These are phyloP conservation scores for Varanus komodoensis DNA, from an alignment of 2,113 vertebrate species.

Conservation along the genomic window DNA sequence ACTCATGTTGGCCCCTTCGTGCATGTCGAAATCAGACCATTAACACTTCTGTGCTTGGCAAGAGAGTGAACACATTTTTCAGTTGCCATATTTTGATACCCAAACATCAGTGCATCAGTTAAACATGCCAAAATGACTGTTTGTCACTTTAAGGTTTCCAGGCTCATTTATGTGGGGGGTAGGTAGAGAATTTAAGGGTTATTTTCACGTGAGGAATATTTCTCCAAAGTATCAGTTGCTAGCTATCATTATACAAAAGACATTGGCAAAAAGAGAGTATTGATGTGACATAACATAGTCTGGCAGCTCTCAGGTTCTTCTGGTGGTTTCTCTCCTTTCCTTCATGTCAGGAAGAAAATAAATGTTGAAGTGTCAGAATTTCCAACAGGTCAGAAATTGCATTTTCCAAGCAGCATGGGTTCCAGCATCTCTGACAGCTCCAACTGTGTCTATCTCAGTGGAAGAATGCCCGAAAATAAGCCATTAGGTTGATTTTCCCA, in stretches of 20 bases:
- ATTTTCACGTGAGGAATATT: slow-evolving; percentile 18
- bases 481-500: background rate
- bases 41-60: background rate
- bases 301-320: slow-evolving; percentile 6
- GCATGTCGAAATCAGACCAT: background rate
- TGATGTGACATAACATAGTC: slow-evolving; percentile 8
- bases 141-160: background rate
- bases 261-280: background rate
- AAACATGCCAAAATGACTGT: background rate
- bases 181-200: background rate
- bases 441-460: background rate
- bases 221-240: slow-evolving; percentile 16
- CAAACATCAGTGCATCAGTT: background rate
- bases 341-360: slow-evolving; percentile 20
- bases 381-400: slow-evolving; percentile 18
- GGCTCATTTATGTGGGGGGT: background rate
- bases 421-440: background rate
- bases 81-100: slow-evolving; percentile 8
- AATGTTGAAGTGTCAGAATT: slow-evolving; percentile 30
- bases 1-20: background rate
- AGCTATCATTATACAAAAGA: slow-evolving; percentile 10
- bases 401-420: slow-evolving; percentile 25
- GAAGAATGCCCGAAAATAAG: slow-evolving; percentile 2
- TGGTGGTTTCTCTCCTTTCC: background rate
- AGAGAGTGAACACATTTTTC: background rate